phyloP scores from a whole-genome alignment of 2,113 vertebrate species.

The Damaliscus lunatus region DNA sequence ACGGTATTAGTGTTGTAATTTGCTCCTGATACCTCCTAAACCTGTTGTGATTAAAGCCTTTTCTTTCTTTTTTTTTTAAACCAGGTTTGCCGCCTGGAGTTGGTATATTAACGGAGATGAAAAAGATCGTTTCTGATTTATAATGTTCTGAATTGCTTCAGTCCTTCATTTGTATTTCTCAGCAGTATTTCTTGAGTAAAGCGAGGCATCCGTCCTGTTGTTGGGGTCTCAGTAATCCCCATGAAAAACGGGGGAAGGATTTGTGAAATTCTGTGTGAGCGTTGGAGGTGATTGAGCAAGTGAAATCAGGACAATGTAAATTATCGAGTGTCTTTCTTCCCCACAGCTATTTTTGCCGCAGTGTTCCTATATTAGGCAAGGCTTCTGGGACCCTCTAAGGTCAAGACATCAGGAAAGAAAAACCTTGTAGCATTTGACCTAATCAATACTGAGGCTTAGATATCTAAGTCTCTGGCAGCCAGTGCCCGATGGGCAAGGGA shows the following conservation, averaged over 20 bases:
- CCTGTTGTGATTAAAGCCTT: conserved; percentile 43
- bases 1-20: conserved; percentile 52
- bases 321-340: conserved; percentile 16
- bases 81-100: not conserved
- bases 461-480: not conserved
- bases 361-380: not conserved
- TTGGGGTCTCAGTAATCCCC: conserved; percentile 34
- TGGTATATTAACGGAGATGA: conserved; percentile 43
- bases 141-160: conserved; percentile 3
- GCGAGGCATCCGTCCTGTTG: not conserved
- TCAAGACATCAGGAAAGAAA: conserved; percentile 37
- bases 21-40: conserved; percentile 47
- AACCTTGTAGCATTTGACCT: not conserved
- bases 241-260: not conserved
- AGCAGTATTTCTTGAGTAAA: not conserved
- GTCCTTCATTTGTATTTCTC: conserved; percentile 24
- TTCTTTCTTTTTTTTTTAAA: not conserved
- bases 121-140: conserved; percentile 21
- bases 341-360: not conserved
- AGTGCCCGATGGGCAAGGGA: not conserved
- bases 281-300: conserved; percentile 28
- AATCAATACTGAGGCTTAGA: not conserved
- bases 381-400: not conserved
- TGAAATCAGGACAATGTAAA: conserved; percentile 41
- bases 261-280: not conserved